Evolutionary conservation across 1,140 invertebrate species (phyloP), one percentile per base, ranked within the genome.

Genomic region (Heliconius hewitsoni): DNA sequence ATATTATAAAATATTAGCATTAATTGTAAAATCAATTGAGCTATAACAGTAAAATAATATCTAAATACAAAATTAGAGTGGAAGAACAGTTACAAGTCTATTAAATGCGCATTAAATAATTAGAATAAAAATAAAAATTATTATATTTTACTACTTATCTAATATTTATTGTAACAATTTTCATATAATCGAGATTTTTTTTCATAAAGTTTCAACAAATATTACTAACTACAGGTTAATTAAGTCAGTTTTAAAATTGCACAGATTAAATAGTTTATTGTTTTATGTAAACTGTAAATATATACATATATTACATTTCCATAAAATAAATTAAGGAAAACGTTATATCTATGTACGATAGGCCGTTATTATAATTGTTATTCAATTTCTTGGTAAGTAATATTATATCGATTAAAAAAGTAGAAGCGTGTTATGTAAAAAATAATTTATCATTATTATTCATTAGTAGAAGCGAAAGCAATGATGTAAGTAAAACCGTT

Each of bases 81-180:
- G 74, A 76, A 76, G 74, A 76, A 70, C 74, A 19, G 27, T 76
- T 42, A 76, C 66, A 19, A 70, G 60, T 70, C 57, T 76, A 76
- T 30, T 76, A 76, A 71, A 76, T 76, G 57, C 74, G 23, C 39
- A 66, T 16, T 30, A 46, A 50, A 76, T 30, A 76, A 70, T 46
- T 66, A 66, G 66, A 71, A 70, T 76, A 60, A 76, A 42, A 13
- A 46, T 46, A 46, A 52, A 19, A 66, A 66, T 76, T 27, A 71
- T 19, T 50, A 76, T 66, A 76, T 46, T 76, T 76, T 30, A 76
- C 74, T 76, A 76, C 74, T 76, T 76, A 50, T 42, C 46, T 46
- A 71, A 57, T 75, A 60, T 55, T 46, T 74, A 74, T 52, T 74
- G 27, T 71, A 76, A 76, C 37, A 76, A 50, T 76, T 39, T 76